Base-by-base conservation (phyloP, 2,113 vertebrate species). In the Tretioscincus oriximinensis region DNA sequence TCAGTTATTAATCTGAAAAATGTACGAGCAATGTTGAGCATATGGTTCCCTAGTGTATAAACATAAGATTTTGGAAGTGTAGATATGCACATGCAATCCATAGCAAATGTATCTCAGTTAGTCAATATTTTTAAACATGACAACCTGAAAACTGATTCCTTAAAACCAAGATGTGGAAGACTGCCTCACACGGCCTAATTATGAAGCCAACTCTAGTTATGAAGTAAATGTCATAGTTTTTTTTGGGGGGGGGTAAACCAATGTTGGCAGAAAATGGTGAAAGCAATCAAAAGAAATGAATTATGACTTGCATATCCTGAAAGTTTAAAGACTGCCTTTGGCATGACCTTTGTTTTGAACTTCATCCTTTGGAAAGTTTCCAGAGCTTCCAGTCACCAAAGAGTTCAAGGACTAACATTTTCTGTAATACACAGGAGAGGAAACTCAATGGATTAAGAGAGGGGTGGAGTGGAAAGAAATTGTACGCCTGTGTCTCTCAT, bases 211-310 rank as follows among this genome's bases (percentile, higher is more conserved):
- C 28, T 11, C 20, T 58, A 7, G 7, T 18, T 60, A 7, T 49
- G 28, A 35, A 69, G 29, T 72, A 76, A 41, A 29, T 76, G 81
- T 51, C 65, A 11, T 76, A 66, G 12, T 31, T 64, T 60, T 66
- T 81, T 20, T 67, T 79, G 82, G 10, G 11, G 51, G n/a, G n/a
- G n/a, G n/a, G n/a, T n/a, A 58, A 58, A 58, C 18, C 75, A 49
- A 72, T 1, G 31, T 9, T 9, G 51, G 24, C n/a, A 80, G 16
- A 41, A 85, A 63, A 58, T 24, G 80, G 79, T 51, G 16, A 76
- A 66, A 78, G 84, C 61, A 85, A 31, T 60, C n/a, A 76, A 85
- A 68, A 61, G 71, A 80, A 87, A 66, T 47, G 24, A 63, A 67
- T 82, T 71, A 88, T 20, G 68, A 70, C 9, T 14, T 75, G 31